These are phyloP conservation scores for Polylopha cassiicola DNA, from an alignment of 2,888 invertebrate species.

Conservation along the genomic window DNA sequence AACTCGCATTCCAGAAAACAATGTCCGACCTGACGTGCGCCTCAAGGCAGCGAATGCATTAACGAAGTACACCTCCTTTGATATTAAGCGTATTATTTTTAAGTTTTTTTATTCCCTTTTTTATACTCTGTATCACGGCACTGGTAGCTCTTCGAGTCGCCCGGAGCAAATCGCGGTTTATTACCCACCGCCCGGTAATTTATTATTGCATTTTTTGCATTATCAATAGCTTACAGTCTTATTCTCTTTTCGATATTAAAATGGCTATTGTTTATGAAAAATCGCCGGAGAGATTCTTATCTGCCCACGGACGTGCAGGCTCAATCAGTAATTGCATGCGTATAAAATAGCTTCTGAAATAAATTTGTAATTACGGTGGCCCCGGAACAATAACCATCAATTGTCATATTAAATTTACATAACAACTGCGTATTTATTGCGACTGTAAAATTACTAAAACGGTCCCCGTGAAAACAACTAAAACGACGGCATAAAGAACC, in stretches of 20 bases:
- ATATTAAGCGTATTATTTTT: conserved; percentile 75
- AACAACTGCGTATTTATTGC: conserved; percentile 10
- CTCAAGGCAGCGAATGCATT: conserved; percentile 72
- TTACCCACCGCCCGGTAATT: conserved; percentile 71
- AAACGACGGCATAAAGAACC: conserved; percentile 35
- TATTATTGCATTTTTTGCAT: conserved; percentile 76
- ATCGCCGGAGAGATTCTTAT: conserved; percentile 64
- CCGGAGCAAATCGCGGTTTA: conserved; percentile 74
- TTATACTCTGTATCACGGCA: conserved; percentile 52
- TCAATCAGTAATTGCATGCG: conserved; percentile 45
- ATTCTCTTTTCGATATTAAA: conserved; percentile 71
- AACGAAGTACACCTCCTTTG: conserved; percentile 74
- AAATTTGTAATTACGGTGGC: conserved; percentile 11
- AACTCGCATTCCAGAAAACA: conserved; percentile 74
- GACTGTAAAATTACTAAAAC: conserved; percentile 27
- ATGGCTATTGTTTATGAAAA: conserved; percentile 76
- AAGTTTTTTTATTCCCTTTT: conserved; percentile 31
- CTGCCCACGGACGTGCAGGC: conserved; percentile 37
- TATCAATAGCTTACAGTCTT: conserved; percentile 72
- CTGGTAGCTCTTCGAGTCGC: conserved; percentile 72
- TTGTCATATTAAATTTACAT: conserved; percentile 16
- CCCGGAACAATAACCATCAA: conserved; percentile 12
- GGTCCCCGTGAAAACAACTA: conserved; percentile 29
- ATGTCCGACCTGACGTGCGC: conserved; percentile 68
- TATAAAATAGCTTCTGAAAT: conserved; percentile 28